Conservation (phyloP, 2,113 vertebrate genomes). For the Eretmodus cyanostictus region DNA sequence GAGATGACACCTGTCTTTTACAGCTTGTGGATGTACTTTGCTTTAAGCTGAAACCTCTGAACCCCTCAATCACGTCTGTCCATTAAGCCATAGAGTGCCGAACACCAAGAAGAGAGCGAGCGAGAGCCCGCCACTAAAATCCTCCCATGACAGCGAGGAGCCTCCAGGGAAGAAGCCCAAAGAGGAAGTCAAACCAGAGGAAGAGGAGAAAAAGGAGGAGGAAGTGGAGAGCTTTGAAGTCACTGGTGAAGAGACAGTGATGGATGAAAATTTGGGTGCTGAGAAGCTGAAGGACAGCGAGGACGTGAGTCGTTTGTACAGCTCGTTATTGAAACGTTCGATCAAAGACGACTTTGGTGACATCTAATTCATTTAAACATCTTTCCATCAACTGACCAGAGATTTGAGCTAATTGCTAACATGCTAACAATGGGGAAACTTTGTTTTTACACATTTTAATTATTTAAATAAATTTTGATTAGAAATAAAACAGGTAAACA, state of each 20-base stretch:
- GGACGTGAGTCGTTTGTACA: not conserved
- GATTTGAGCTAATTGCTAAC: not conserved
- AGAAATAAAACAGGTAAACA: not conserved
- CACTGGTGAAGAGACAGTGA: not conserved
- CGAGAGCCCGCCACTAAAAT: not conserved
- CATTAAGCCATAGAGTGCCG: slow-evolving; percentile 39
- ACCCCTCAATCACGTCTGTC: not conserved
- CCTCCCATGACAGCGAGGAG: slow-evolving; percentile 32
- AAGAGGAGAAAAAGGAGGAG: not conserved
- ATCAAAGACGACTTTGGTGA: not conserved
- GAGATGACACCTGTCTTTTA: not conserved
- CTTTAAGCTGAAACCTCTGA: not conserved
- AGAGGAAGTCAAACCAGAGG: not conserved
- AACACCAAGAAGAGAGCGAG: slow-evolving; percentile 12
- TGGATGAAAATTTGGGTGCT: not conserved
- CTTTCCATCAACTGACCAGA: not conserved
- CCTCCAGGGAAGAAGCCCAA: slow-evolving; percentile 60
- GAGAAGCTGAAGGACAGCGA: not conserved
- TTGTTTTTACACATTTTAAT: not conserved
- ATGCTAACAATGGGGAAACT: not conserved
- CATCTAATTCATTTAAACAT: not conserved
- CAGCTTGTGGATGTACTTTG: not conserved
- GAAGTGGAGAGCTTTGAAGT: not conserved
- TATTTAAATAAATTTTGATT: not conserved
- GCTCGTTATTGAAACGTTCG: not conserved